Evolutionary conservation across 2,888 invertebrate genomes (phyloP).

Genomic region (Gryllus longicercus): DNA sequence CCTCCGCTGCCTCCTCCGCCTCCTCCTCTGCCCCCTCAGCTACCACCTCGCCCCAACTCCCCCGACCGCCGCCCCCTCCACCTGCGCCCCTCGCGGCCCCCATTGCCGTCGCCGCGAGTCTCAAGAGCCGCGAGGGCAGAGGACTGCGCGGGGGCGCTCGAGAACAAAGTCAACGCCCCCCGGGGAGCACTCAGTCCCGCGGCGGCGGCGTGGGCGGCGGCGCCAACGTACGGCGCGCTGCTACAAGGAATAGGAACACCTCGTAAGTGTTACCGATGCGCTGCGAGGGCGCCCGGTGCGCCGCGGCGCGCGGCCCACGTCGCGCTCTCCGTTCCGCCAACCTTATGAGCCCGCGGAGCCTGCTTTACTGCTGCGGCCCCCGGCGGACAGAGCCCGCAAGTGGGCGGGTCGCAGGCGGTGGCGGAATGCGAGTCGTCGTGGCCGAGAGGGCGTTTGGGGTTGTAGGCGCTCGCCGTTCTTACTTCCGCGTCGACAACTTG

Average conservation of each 20-base stretch:
- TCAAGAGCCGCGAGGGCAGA: neutral
- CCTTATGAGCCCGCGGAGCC: neutral
- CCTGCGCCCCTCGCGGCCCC: too few species aligned
- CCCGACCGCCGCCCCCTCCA: too few species aligned
- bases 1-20: too few species aligned
- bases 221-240: neutral
- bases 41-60: too few species aligned
- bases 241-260: neutral
- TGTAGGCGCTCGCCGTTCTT: too few species aligned
- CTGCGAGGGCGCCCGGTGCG: neutral
- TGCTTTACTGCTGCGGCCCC: neutral
- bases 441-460: too few species aligned
- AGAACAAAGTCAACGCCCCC: neutral
- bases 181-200: neutral
- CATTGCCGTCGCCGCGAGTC: too few species aligned
- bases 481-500: too few species aligned
- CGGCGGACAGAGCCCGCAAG: too few species aligned
- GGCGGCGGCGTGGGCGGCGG: neutral
- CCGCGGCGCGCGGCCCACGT: neutral
- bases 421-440: too few species aligned
- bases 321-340: neutral
- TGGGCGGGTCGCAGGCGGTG: too few species aligned
- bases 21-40: too few species aligned
- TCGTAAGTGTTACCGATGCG: neutral
- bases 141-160: neutral